phyloP scores from a whole-genome alignment of 1,140 invertebrate genomes.

The Drosophila quadrilineata region DNA sequence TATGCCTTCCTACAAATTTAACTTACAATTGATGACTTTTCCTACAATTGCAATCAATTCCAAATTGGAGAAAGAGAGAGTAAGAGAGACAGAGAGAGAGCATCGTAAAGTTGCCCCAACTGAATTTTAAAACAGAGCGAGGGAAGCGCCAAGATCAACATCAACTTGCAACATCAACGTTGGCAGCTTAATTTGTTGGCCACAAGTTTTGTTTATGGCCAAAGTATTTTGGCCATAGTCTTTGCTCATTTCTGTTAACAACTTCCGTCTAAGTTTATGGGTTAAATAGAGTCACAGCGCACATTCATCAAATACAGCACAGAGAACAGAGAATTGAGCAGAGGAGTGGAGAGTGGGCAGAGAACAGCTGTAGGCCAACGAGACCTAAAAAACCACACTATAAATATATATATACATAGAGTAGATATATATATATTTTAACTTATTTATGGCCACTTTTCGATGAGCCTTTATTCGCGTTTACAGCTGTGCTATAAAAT shows the following conservation, averaged over 20 bases:
- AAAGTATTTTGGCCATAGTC: background rate
- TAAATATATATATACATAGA: slow-evolving; percentile 46
- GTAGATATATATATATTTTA: slow-evolving; percentile 35
- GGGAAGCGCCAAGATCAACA: no score
- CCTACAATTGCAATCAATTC: no score
- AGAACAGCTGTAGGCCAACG: slow-evolving; percentile 30
- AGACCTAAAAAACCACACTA: slow-evolving; percentile 53
- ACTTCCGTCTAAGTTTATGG: slow-evolving; percentile 10
- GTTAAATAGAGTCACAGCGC: slow-evolving; percentile 27
- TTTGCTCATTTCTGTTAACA: slow-evolving; percentile 12
- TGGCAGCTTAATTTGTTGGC: background rate
- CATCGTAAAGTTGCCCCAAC: no score
- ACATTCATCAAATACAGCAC: slow-evolving; percentile 39
- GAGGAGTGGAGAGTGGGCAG: no score
- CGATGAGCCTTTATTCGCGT: slow-evolving; percentile 71
- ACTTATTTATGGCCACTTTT: slow-evolving; percentile 75
- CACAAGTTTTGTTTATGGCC: slow-evolving; percentile 14
- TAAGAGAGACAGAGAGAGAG: no score
- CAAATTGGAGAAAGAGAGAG: no score
- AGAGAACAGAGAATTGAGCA: no score
- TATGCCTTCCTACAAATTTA: no score
- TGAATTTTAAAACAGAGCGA: no score
- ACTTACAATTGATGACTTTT: background rate
- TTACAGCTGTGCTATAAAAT: slow-evolving; percentile 72
- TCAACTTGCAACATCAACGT: background rate